Evolutionary conservation across 2,888 invertebrate species (phyloP), one percentile per base, ranked within the genome.

Genomic region (Chelonus formosanus): DNA sequence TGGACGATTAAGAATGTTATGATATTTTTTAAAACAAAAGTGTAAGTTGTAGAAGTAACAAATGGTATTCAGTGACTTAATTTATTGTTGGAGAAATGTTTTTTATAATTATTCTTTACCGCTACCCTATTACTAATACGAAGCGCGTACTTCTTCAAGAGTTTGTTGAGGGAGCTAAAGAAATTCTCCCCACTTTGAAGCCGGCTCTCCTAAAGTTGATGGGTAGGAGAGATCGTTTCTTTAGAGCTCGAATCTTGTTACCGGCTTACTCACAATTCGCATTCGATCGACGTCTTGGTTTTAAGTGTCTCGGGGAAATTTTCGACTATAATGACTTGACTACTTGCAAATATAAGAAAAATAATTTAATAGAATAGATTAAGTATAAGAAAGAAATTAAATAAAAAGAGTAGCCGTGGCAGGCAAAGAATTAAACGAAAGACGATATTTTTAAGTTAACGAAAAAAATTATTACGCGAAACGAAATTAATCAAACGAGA

Each of bases 201-300:
- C 50, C 47, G 53, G 35, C 44, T 48, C 5, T 35, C 53, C 47
- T 34, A 57, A 56, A 53, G 63, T 61, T 61, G 53, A 47, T 34
- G 52, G 48, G 56, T 61, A 61, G 52, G 60, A 50, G 60, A 52
- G 60, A 61, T 61, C 57, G 57, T 47, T 45, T 45, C 52, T 31
- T 20, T 7, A 32, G 53, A 44, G 45, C 68, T 48, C 67, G 68
- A 74, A 76, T 72, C 82, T 86, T 91, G 92, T 91, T 91, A 91
- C 77, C 79, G 80, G 78, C 91, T 91, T 92, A 91, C 91, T 91
- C 90, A 90, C 91, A 90, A 92, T 91, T 92, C 91, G 92, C 91
- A 92, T 92, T 92, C 93, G 93, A 93, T 92, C 93, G 93, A 93
- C 93, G 93, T 93, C 93, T 93, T 92, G 92, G 90, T 90, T 81